Evolutionary conservation across 35 echinoderm and acorn worm species (phyloP), one percentile per base, ranked within the genome.

Genomic region (Heliocidaris tuberculata): DNA sequence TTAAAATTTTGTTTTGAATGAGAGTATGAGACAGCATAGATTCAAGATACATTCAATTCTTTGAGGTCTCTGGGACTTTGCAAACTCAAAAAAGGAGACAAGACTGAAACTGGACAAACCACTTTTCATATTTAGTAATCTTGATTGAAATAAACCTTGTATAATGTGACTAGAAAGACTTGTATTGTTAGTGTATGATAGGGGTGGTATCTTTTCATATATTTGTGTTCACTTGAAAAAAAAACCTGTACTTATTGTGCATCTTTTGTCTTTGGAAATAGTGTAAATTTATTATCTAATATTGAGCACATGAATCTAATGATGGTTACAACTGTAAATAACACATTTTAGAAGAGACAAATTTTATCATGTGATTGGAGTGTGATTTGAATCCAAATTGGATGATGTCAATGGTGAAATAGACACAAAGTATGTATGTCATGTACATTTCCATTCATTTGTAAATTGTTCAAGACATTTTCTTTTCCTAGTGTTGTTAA

Each of bases 311-410:
- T 32, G 47, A 89, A 32, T 47, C 32, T 47, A 89, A 48, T 42
- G 7, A 48, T 89, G 87, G 47, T 89, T 48, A 89, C 47, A 48
- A 89, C 47, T 89, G 87, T 89, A 89, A 89, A 89, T 89, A 89
- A 89, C 87, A 89, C 87, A 89, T 89, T 89, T 89, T 89, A 89
- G 87, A 89, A 89, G 87, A 89, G 87, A 89, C 47, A 78, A 78
- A 78, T 32, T 89, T 42, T 89, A 32, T 89, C 31, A 47, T n/a
- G 30, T 89, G 87, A 89, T 89, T 47, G 31, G 12, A 89, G 29
- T 89, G 87, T 89, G 87, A 89, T 89, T 89, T 89, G 0, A 78
- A 70, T 88, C 21, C 3, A 88, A 88, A 89, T 89, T 15, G 6
- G 31, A 89, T 89, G 87, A 17, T 89, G 32, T n/a, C n/a, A n/a